Evolutionary conservation across 2,797 vertebrate species (phyloP).

Genomic region (Peromyscus nudipes): DNA sequence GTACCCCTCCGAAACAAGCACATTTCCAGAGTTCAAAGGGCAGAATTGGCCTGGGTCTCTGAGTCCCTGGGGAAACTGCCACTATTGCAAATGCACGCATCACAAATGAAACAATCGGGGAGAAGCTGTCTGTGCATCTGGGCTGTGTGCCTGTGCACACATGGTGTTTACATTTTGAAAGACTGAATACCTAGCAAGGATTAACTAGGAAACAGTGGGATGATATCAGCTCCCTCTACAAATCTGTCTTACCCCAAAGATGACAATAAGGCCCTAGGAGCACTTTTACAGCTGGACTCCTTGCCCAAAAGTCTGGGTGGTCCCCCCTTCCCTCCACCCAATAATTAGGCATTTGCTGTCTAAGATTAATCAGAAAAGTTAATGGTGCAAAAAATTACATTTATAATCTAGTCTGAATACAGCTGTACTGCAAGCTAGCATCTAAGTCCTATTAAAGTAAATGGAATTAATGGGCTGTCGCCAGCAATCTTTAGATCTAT

Average conservation of each 20-base stretch:
- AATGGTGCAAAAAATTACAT: conserved; percentile 92
- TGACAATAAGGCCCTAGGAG: conserved; percentile 73
- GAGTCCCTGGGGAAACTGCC: background rate
- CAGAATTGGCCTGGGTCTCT: conserved; percentile 33
- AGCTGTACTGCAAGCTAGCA: conserved; percentile 90
- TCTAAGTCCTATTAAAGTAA: conserved; percentile 94
- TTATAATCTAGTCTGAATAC: conserved; percentile 92
- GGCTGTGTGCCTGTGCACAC: background rate
- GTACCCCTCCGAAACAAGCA: conserved; percentile 56
- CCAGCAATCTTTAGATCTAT: conserved; percentile 93
- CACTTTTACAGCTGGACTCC: conserved; percentile 76
- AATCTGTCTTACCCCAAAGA: conserved; percentile 55
- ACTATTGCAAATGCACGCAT: conserved; percentile 72
- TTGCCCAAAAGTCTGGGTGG: conserved; percentile 69
- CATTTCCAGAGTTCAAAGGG: conserved; percentile 64
- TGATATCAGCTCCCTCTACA: conserved; percentile 67
- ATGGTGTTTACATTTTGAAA: conserved; percentile 33
- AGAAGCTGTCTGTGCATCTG: background rate
- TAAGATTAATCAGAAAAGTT: conserved; percentile 91
- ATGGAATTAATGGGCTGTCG: conserved; percentile 98
- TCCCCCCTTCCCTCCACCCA: conserved; percentile 76
- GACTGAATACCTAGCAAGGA: conserved; percentile 7
- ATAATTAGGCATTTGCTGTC: conserved; percentile 89
- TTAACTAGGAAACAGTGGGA: conserved; percentile 72
- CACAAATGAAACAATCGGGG: background rate